These are phyloP conservation scores for Caretta caretta DNA, from an alignment of 2,113 vertebrate species.

Conservation along the genomic window DNA sequence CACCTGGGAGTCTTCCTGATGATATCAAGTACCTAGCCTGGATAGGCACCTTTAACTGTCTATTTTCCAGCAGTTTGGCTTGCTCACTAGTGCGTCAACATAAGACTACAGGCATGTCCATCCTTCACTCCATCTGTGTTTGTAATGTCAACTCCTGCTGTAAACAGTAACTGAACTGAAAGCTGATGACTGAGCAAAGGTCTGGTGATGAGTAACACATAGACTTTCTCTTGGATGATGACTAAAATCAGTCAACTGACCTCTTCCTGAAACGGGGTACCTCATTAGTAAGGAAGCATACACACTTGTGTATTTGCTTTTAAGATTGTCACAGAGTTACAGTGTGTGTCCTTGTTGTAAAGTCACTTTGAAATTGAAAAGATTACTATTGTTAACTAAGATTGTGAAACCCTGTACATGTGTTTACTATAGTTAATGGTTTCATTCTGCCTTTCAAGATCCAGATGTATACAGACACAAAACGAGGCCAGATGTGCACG, in stretches of 20 bases:
- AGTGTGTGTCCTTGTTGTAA: not conserved
- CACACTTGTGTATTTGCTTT: not conserved
- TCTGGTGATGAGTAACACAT: not conserved
- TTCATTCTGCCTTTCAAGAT: not conserved
- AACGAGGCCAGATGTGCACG: not conserved
- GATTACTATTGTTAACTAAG: not conserved
- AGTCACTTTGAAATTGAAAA: not conserved
- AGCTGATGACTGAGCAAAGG: not conserved
- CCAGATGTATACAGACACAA: not conserved
- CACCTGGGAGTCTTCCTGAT: not conserved
- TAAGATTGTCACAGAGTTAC: not conserved
- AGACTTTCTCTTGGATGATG: not conserved
- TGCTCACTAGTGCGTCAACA: not conserved
- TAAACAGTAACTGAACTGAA: not conserved
- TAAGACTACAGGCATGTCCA: not conserved
- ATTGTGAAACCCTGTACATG: not conserved
- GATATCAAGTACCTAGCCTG: not conserved
- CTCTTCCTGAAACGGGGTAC: not conserved
- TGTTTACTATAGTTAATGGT: not conserved
- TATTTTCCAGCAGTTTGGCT: not conserved
- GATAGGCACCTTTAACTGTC: not conserved
- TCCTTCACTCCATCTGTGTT: not conserved
- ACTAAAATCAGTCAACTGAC: not conserved
- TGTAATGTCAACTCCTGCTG: not conserved
- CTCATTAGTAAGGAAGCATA: not conserved